phyloP scores from a whole-genome alignment of 1,140 invertebrate genomes.

The Drosophila burlai region DNA sequence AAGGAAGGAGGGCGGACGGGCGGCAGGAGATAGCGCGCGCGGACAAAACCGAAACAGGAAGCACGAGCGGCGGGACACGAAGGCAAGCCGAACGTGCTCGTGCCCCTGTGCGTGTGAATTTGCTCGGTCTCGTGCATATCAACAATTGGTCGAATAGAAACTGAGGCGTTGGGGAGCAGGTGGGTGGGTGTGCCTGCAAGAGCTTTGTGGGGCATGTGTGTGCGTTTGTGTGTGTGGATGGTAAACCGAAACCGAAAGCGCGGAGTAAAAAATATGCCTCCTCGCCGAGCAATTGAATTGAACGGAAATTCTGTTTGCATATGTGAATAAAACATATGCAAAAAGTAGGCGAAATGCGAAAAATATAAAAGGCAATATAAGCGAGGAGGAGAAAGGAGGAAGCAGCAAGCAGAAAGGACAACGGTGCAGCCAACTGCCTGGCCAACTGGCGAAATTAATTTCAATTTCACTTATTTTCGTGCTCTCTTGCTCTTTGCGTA shows the following conservation, averaged over 20 bases:
- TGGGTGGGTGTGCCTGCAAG: constrained; percentile 11
- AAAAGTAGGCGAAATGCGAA: constrained; percentile 40
- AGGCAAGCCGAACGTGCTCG: constrained; percentile 11
- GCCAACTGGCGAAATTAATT: constrained; percentile 42
- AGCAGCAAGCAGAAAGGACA: not conserved
- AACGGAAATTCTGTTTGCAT: constrained; percentile 81
- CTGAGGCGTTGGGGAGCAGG: constrained; percentile 15
- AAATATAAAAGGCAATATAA: constrained; percentile 9
- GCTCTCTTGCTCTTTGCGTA: not conserved
- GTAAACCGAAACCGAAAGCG: constrained; percentile 20
- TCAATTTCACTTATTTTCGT: constrained; percentile 26
- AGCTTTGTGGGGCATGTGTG: constrained; percentile 5
- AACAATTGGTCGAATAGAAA: constrained; percentile 82
- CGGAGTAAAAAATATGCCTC: constrained; percentile 45
- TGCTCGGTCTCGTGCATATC: constrained; percentile 69
- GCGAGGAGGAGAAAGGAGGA: not conserved
- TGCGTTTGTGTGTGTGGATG: constrained; percentile 29
- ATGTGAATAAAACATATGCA: constrained; percentile 78
- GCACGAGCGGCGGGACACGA: constrained; percentile 35
- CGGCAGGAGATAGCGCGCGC: constrained; percentile 23
- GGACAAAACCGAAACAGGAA: constrained; percentile 54
- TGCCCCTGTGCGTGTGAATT: not conserved
- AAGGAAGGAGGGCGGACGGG: not conserved
- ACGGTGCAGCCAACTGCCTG: constrained; percentile 1
- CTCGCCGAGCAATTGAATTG: constrained; percentile 70